Evolutionary conservation across 2,888 invertebrate species (phyloP), one percentile per base, ranked within the genome.

Genomic region (Podotricha telesiphe): DNA sequence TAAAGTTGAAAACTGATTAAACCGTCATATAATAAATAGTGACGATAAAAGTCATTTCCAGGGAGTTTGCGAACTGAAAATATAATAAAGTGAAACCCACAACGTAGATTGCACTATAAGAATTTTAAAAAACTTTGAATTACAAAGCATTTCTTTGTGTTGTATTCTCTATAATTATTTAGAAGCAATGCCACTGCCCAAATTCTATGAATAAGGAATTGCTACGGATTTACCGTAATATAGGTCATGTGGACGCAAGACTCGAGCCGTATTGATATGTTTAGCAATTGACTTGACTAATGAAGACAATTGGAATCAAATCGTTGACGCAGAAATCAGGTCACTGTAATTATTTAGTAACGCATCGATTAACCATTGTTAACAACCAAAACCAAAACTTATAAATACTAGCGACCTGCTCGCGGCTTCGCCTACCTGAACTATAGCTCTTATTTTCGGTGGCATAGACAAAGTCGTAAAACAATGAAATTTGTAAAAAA

Each of bases 141-240:
- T 61, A 61, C 67, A 67, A 47, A 67, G 53, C 37, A 40, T 19
- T 63, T 70, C 67, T 63, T 67, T 59, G 58, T 53, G 45, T 47
- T 67, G 51, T 48, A 53, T 58, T 64, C 51, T 58, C 62, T 64
- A 70, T 70, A 70, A 67, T 67, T 70, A 70, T 70, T 70, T 59
- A 70, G 51, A 40, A 22, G 53, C 45, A 45, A 37, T 42, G 34
- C 40, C 28, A 62, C 50, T 51, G 64, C 67, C 28, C 7, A 42
- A 45, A 51, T 40, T 45, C 34, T 47, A 70, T 70, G 67, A 70
- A 67, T 67, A 70, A 67, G 63, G n/a, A 51, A 67, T 51, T 17
- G 47, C 28, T 17, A 8, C n/a, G 47, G 45, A 64, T 67, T 63
- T 51, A 11, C 50, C 17, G 20, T 17, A 34, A 67, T 53, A 40